Conservation (phyloP, 2,113 vertebrate genomes). For the Chiloscyllium plagiosum region DNA sequence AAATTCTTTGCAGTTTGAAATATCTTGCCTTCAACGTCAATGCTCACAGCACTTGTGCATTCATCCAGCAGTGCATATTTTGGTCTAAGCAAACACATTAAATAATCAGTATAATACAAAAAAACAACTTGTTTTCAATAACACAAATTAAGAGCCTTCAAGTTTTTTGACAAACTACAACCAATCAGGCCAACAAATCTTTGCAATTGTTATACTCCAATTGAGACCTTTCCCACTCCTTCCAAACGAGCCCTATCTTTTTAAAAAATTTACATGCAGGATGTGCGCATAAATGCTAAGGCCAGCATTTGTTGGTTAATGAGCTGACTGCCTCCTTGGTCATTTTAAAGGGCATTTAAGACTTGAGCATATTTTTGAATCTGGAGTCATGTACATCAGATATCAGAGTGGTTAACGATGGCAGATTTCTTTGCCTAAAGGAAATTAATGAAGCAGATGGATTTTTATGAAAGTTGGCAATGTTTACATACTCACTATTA, state of each 20-base stretch:
- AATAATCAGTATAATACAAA: slow-evolving; percentile 5
- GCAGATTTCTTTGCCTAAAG: no score
- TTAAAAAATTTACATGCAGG: no score
- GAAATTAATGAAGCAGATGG: no score
- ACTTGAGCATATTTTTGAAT: no score
- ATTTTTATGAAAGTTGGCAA: no score
- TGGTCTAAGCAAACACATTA: slow-evolving; percentile 60
- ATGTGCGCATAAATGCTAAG: no score
- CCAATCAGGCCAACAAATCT: not conserved
- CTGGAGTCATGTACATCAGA: no score
- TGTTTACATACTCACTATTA: no score
- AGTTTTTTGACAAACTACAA: not conserved
- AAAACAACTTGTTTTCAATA: not conserved
- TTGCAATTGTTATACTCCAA: not conserved
- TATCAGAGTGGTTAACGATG: no score
- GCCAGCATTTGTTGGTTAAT: no score
- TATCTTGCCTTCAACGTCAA: slow-evolving; percentile 97
- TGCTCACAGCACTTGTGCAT: slow-evolving; percentile 96
- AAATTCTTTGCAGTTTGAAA: slow-evolving; percentile 89
- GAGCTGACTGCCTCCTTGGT: no score
- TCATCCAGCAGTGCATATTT: slow-evolving; percentile 93
- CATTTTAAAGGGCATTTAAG: no score
- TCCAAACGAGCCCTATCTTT: not conserved
- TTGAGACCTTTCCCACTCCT: not conserved
- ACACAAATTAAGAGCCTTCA: not conserved